Percentiles rank a stretch among this genome's conserved stretches.
Conservation (phyloP, 2,113 vertebrate genomes). For the Struthidea cinerea region DNA sequence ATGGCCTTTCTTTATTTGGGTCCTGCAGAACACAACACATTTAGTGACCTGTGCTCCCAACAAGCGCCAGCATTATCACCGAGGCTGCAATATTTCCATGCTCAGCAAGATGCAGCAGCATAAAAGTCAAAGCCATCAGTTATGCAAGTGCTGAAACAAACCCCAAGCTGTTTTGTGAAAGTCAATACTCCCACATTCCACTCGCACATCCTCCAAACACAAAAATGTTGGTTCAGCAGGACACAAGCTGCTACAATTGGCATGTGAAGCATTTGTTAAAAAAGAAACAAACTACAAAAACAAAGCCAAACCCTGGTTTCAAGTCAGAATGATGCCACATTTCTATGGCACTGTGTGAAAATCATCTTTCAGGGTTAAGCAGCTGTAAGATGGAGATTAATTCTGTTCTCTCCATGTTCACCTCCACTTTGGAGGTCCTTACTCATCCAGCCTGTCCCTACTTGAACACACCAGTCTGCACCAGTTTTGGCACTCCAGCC, state of each 20-base stretch:
- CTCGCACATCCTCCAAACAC: constrained; percentile 8
- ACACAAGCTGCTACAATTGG: background rate
- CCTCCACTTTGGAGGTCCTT: background rate
- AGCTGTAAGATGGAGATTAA: background rate
- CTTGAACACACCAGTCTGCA: background rate
- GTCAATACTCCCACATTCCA: constrained; percentile 47
- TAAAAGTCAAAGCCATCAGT: background rate
- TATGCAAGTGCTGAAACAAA: constrained; percentile 3
- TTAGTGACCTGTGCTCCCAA: background rate
- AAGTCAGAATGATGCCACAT: background rate
- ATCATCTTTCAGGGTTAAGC: background rate
- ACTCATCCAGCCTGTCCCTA: background rate
- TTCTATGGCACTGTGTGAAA: background rate
- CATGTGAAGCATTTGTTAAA: background rate
- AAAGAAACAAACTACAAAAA: background rate
- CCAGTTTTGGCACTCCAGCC: background rate
- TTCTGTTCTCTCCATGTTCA: background rate
- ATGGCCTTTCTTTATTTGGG: background rate
- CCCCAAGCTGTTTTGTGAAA: background rate
- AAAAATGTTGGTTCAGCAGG: constrained; percentile 43
- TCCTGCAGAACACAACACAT: background rate
- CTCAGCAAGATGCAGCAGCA: background rate
- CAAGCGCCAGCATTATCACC: background rate
- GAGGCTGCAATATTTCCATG: background rate
- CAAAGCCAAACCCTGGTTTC: background rate